Conservation (phyloP, 1,140 invertebrate genomes). For the Latrodectus geometricus region DNA sequence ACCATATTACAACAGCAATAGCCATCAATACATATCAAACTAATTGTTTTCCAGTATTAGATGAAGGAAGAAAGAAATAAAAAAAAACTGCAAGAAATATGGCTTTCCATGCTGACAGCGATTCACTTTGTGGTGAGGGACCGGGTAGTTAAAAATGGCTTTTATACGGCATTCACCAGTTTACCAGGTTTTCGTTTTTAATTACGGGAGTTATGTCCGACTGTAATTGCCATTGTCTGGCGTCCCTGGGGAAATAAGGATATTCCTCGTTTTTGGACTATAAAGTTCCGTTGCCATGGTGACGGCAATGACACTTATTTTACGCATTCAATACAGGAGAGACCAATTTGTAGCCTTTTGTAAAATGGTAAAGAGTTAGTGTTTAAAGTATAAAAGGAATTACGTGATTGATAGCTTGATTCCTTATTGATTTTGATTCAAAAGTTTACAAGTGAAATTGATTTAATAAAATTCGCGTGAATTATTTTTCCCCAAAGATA, state of each 20-base stretch:
- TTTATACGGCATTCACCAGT: background rate
- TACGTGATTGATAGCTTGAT: background rate
- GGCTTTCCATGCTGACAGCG: background rate
- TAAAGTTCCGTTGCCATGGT: background rate
- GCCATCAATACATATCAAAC: background rate
- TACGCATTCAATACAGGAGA: background rate
- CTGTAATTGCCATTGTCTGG: conserved; percentile 30
- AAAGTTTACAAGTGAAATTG: too few relatives aligned
- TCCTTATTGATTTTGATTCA: too few relatives aligned
- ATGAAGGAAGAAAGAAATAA: background rate
- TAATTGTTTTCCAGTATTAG: background rate
- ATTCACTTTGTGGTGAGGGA: background rate
- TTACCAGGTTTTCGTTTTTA: conserved; percentile 28
- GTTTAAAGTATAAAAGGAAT: background rate
- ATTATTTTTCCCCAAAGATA: too few relatives aligned
- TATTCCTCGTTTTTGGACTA: background rate
- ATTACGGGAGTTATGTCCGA: conserved; percentile 24
- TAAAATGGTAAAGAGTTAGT: background rate
- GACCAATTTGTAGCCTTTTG: background rate
- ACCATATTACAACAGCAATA: background rate
- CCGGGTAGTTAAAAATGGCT: conserved; percentile 19
- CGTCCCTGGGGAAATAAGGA: conserved; percentile 23
- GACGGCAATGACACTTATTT: conserved; percentile 32
- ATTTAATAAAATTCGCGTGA: too few relatives aligned
- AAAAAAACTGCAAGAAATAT: background rate